Conservation (phyloP, 2,113 vertebrate genomes). For the Rhinolophus ferrumequinum region DNA sequence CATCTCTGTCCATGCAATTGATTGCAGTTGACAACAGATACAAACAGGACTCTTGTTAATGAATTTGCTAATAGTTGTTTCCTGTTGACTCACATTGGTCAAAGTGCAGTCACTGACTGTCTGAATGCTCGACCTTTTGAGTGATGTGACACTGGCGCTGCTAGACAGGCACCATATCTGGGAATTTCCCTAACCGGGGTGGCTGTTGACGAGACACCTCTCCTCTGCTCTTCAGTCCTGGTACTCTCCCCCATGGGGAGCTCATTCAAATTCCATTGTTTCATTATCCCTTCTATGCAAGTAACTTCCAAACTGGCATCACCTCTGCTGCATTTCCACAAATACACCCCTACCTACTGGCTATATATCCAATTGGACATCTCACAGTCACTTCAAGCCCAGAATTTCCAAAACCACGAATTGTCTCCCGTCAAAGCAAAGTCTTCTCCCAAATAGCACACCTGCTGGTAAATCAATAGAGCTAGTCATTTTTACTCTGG, state of each 20-base stretch:
- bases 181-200: not conserved
- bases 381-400: not conserved
- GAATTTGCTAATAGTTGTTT: slow-evolving; percentile 10
- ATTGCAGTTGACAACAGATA: not conserved
- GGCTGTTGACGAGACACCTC: not conserved
- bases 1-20: not conserved
- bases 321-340: not conserved
- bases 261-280: not conserved
- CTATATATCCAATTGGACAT: slow-evolving; percentile 16
- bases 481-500: not conserved
- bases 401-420: not conserved
- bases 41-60: slow-evolving; percentile 6
- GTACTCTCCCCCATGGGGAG: not conserved
- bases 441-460: not conserved
- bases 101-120: not conserved
- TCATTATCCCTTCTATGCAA: not conserved
- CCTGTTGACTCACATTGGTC: not conserved
- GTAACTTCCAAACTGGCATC: not conserved
- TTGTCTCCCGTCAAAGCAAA: not conserved
- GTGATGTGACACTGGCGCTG: not conserved
- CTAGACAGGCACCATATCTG: not conserved
- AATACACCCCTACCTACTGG: not conserved
- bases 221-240: not conserved
- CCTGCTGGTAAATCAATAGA: not conserved
- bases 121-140: not conserved